Base-by-base conservation (phyloP, 2,113 vertebrate genomes). In the Chamaetylas fuelleborni region DNA sequence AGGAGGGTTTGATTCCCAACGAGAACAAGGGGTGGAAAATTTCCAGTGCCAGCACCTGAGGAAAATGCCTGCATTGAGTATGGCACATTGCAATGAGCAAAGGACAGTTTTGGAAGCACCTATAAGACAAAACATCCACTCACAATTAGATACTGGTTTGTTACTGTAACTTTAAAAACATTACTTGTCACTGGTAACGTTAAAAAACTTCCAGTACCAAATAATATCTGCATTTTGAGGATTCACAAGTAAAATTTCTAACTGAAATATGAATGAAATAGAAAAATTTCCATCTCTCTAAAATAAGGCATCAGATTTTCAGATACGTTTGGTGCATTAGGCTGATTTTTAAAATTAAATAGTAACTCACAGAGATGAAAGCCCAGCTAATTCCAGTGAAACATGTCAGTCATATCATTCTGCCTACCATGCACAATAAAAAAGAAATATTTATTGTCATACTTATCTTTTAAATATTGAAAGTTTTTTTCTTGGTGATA, bases 1-100 rank as follows among this genome's bases (percentile, higher is more conserved):
- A 65, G 14, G 2, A 73, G 19, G 8, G 1, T 2, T 73, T 73
- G 31, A 58, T 66, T 66, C 14, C 29, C 18, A 42, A 66, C 16
- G 12, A 81, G 28, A 64, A 3, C 11, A 64, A 33, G 8, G 4
- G 3, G 23, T 58, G 16, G 31, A 14, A 83, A 72, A 29, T 19
- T 78, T 64, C 22, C 36, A 25, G 19, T 13, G 13, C 24, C 19
- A 70, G 3, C 6, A 66, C 14, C 25, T 28, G 22, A 53, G 22
- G 33, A 31, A 91, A 87, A 51, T 47, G 18, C 13, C 17, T 61
- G 13, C 5, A 29, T 5, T 66, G 23, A 60, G 67, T 66, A 62
- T 3, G 6, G 19, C 15, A 38, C 25, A 50, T 58, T 81, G 15
- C 14, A 58, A 25, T 31, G 22, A 53, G 7, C 0, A 0, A 38